Evolutionary conservation across 2,888 invertebrate species (phyloP).

Genomic region (Ochlodes sylvanus): DNA sequence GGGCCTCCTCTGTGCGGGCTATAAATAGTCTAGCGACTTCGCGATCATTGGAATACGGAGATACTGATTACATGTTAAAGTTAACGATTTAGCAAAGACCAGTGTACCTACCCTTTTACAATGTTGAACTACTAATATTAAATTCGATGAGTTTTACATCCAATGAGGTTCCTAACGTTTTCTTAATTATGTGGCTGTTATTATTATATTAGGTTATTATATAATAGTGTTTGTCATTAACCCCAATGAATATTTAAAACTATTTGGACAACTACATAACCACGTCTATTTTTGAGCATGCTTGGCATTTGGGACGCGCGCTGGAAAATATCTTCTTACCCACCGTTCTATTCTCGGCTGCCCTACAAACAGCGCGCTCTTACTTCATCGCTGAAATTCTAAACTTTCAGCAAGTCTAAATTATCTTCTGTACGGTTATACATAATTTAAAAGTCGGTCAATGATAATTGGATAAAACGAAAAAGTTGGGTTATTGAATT

Average conservation of each 20-base stretch:
- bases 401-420: constrained; percentile 35
- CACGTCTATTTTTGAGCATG: constrained; percentile 72
- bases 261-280: constrained; percentile 46
- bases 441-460: constrained; percentile 29
- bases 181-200: no score
- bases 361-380: constrained; percentile 67
- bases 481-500: constrained; percentile 48
- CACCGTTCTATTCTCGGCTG: constrained; percentile 74
- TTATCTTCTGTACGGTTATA: constrained; percentile 6
- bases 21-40: constrained; percentile 57
- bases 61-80: constrained; percentile 39
- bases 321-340: constrained; percentile 76
- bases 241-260: not conserved
- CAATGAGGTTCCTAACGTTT: no score
- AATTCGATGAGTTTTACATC: no score
- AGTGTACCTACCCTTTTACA: not conserved
- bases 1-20: constrained; percentile 71
- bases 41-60: constrained; percentile 44
- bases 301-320: constrained; percentile 76
- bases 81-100: constrained; percentile 11
- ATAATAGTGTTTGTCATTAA: not conserved
- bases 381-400: constrained; percentile 57
- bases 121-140: not conserved
- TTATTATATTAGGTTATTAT: not conserved
- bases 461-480: constrained; percentile 31